phyloP scores from a whole-genome alignment of 2,888 invertebrate genomes.

The Caenorhabditis angaria region DNA sequence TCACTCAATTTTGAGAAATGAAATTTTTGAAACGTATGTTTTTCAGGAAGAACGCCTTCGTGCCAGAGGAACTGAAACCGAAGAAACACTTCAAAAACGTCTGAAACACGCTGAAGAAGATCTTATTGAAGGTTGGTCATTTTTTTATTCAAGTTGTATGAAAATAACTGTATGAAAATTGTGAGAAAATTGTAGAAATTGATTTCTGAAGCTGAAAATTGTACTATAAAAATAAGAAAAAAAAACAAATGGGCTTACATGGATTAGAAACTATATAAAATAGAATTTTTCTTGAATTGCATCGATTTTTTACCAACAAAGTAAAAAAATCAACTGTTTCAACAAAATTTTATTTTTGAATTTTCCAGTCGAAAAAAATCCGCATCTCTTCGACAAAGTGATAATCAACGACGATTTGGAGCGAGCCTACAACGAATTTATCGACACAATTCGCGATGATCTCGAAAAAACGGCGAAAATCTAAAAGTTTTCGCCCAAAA shows the following conservation, averaged over 20 bases:
- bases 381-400: slow-evolving; percentile 85
- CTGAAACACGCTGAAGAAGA: slow-evolving; percentile 83
- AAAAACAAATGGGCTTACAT: too few species aligned
- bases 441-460: slow-evolving; percentile 60
- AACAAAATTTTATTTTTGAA: not conserved
- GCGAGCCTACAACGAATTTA: slow-evolving; percentile 80
- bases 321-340: too few species aligned
- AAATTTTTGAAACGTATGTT: too few species aligned
- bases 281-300: too few species aligned
- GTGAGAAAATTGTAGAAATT: too few species aligned
- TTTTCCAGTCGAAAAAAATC: slow-evolving; percentile 73
- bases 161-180: not conserved
- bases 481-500: too few species aligned
- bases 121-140: slow-evolving; percentile 81
- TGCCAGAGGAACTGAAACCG: slow-evolving; percentile 87
- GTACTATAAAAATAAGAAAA: too few species aligned
- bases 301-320: not conserved
- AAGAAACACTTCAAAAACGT: slow-evolving; percentile 84
- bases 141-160: too few species aligned
- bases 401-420: slow-evolving; percentile 86
- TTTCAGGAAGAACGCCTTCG: slow-evolving; percentile 73
- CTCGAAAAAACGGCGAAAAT: slow-evolving; percentile 45
- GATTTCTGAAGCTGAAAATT: too few species aligned
- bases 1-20: too few species aligned
- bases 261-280: too few species aligned